These are phyloP conservation scores for Drosophila oshimai DNA, from an alignment of 1,140 invertebrate species.

Conservation along the genomic window DNA sequence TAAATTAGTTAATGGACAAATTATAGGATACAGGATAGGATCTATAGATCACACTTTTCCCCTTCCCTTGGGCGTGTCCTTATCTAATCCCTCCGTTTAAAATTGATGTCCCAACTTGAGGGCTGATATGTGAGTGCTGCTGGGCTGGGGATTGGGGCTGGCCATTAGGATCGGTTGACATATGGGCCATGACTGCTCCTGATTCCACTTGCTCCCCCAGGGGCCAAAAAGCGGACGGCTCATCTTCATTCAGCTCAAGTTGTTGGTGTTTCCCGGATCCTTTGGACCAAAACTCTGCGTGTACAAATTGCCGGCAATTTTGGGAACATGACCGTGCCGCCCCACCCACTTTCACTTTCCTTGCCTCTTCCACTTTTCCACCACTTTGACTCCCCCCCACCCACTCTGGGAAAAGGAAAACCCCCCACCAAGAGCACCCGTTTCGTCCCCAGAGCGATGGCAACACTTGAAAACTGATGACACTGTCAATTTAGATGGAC, in stretches of 20 bases:
- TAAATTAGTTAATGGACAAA: too few relatives aligned
- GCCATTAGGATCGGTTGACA: constrained; percentile 9
- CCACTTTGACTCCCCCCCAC: too few relatives aligned
- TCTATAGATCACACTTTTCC: too few relatives aligned
- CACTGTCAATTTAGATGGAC: constrained; percentile 65
- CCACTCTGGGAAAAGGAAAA: not conserved
- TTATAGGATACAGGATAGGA: too few relatives aligned
- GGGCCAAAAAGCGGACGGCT: not conserved
- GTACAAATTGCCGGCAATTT: constrained; percentile 47
- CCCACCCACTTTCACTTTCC: not conserved
- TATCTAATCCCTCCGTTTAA: not conserved
- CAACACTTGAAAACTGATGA: constrained; percentile 69
- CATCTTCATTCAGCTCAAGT: constrained; percentile 35
- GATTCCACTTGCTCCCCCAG: not conserved
- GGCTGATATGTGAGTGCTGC: not conserved
- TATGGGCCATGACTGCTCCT: too few relatives aligned
- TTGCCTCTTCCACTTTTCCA: too few relatives aligned
- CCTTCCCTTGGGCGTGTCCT: not conserved
- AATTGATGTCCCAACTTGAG: not conserved
- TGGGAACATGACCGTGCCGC: constrained; percentile 31
- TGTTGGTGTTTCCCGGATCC: not conserved
- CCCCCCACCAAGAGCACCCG: not conserved
- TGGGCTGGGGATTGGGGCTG: too few relatives aligned
- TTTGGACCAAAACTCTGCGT: constrained; percentile 2
- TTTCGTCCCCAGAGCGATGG: constrained; percentile 3